Conservation (phyloP, 2,113 vertebrate genomes). For the Chaetorhynchus papuensis region DNA sequence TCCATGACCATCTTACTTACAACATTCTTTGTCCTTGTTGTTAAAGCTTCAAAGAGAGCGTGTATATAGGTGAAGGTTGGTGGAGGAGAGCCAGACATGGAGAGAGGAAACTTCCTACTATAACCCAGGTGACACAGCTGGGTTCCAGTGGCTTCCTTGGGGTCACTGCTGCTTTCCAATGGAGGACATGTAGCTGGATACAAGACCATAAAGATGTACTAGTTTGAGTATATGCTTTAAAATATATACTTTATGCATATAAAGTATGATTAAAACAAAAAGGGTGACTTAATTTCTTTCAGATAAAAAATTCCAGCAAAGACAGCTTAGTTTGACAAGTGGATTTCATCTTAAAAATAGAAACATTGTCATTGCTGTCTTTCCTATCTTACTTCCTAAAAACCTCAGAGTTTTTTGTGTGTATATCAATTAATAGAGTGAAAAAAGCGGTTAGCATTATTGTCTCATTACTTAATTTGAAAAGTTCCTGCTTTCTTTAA, state of each 20-base stretch:
- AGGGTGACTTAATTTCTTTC: not conserved
- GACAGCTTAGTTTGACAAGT: constrained; percentile 10
- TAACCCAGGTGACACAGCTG: not conserved
- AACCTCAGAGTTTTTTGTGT: constrained; percentile 48
- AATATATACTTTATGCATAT: not conserved
- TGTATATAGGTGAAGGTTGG: fast-evolving
- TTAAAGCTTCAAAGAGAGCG: not conserved
- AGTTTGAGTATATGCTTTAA: not conserved
- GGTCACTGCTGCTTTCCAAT: not conserved
- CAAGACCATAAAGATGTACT: not conserved
- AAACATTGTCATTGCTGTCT: constrained; percentile 57
- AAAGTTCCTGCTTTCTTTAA: constrained; percentile 73
- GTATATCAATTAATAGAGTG: constrained; percentile 57
- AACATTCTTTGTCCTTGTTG: not conserved
- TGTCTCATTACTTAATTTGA: constrained; percentile 71
- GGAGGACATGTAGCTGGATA: fast-evolving
- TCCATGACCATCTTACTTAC: not conserved
- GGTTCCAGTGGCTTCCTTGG: not conserved
- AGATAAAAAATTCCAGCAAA: constrained; percentile 3
- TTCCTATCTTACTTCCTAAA: constrained; percentile 57
- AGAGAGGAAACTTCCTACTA: not conserved
- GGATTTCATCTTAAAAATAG: constrained; percentile 61
- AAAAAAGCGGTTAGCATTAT: constrained; percentile 64
- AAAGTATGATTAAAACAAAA: not conserved
- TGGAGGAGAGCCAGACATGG: not conserved